Conservation (phyloP, 2,888 invertebrate species). For the Luperina nickerlii region DNA sequence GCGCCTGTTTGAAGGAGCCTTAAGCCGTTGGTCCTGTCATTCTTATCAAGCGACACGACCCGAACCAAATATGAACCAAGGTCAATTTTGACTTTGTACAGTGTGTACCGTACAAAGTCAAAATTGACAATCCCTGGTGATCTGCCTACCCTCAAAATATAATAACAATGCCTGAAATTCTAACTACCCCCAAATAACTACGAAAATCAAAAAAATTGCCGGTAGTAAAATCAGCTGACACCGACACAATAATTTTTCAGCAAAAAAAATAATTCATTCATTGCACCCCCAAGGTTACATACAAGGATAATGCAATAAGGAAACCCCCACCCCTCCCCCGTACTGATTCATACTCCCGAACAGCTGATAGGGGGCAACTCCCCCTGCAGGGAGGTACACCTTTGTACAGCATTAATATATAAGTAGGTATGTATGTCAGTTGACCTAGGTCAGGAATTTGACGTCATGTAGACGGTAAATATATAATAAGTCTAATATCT, state of each 20-base stretch:
- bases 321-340: constrained; percentile 46
- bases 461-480: constrained; percentile 46
- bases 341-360: constrained; percentile 51
- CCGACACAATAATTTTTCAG: constrained; percentile 13
- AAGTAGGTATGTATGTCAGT: constrained; percentile 65
- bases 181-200: background rate
- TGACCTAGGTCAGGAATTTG: constrained; percentile 64
- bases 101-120: background rate
- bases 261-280: constrained; percentile 57
- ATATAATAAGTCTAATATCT: constrained; percentile 13
- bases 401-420: constrained; percentile 63
- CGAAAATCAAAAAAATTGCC: background rate
- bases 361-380: constrained; percentile 69
- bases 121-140: background rate
- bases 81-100: no score
- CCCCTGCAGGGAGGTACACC: constrained; percentile 55
- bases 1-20: no score
- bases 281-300: constrained; percentile 66
- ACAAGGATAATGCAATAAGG: constrained; percentile 77
- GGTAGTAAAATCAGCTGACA: constrained; percentile 10
- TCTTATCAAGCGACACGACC: background rate
- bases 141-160: background rate
- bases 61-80: background rate
- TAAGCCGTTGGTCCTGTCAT: no score
- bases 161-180: background rate